A percentile compares a stretch with the other conserved stretches of the same genome.
These are phyloP conservation scores for Aplysia californica DNA, from an alignment of 1,140 invertebrate species.

Conservation along the genomic window DNA sequence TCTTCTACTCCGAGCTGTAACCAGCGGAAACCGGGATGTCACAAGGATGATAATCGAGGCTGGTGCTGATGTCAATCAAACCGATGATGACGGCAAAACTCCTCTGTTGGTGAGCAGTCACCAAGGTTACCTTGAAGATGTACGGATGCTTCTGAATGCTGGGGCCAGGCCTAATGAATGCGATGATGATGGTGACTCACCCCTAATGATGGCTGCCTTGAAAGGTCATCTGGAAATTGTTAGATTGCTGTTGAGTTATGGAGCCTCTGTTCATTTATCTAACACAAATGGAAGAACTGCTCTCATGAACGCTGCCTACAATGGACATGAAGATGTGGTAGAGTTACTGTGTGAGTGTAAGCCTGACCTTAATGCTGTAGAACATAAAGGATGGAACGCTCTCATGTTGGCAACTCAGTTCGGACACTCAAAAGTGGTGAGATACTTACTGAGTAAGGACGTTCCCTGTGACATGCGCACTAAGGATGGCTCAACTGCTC, in stretches of 20 bases:
- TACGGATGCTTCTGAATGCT: slow-evolving; percentile 24
- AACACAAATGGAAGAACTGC: slow-evolving; percentile 29
- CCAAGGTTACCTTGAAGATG: slow-evolving; percentile 18
- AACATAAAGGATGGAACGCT: slow-evolving; percentile 30
- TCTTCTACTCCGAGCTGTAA: not conserved
- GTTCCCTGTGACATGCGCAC: not conserved
- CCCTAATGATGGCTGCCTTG: slow-evolving; percentile 31
- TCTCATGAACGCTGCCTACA: slow-evolving; percentile 29
- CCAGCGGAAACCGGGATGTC: not conserved
- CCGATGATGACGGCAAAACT: not conserved
- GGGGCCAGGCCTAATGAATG: slow-evolving; percentile 18
- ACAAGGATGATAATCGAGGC: not conserved
- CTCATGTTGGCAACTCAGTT: slow-evolving; percentile 32
- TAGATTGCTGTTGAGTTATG: slow-evolving; percentile 14
- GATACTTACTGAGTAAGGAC: not conserved
- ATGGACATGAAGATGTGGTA: slow-evolving; percentile 18
- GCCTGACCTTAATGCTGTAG: slow-evolving; percentile 4
- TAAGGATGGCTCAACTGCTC: slow-evolving; percentile 16
- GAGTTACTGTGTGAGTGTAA: not conserved
- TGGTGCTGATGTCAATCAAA: not conserved
- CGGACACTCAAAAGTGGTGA: slow-evolving; percentile 12
- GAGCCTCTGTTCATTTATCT: slow-evolving; percentile 1
- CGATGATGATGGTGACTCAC: slow-evolving; percentile 29
- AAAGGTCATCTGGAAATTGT: slow-evolving; percentile 26
- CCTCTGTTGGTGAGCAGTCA: not conserved